Conservation (phyloP, 2,888 invertebrate species). For the Himalopsyche kuldschensis region DNA sequence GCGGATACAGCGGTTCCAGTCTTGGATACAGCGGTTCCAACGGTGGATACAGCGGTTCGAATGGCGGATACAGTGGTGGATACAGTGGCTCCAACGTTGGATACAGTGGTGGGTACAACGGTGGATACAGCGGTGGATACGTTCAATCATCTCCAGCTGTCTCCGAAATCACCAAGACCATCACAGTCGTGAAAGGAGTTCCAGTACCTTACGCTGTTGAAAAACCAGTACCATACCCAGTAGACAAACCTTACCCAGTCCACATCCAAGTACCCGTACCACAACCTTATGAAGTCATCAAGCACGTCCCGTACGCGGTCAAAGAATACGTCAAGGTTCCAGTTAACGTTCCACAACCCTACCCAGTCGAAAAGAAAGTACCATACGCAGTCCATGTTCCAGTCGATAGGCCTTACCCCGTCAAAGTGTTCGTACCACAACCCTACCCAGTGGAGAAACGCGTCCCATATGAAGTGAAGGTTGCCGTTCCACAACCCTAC, state of each 20-base stretch:
- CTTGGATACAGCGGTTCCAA: conserved; percentile 40
- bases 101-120: conserved; percentile 35
- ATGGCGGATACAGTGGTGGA: conserved; percentile 41
- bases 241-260: conserved; percentile 65
- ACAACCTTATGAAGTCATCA: conserved; percentile 69
- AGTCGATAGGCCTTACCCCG: conserved; percentile 58
- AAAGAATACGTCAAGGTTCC: conserved; percentile 65
- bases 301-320: conserved; percentile 68
- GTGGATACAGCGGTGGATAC: conserved; percentile 41
- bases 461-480: conserved; percentile 67
- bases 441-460: conserved; percentile 66
- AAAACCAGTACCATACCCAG: conserved; percentile 69
- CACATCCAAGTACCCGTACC: conserved; percentile 69
- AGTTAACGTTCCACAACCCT: conserved; percentile 68
- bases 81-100: not conserved
- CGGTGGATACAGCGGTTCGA: conserved; percentile 41
- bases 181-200: conserved; percentile 75
- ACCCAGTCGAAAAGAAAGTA: conserved; percentile 67
- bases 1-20: no score
- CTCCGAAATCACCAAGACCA: conserved; percentile 65
- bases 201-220: conserved; percentile 74
- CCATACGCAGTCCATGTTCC: conserved; percentile 60
- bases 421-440: conserved; percentile 60
- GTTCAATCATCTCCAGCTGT: conserved; percentile 55
- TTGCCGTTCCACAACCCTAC: conserved; percentile 69